Conservation (phyloP, 1,140 invertebrate genomes). For the silkworm (Bombyx mori) region ASM3026992v2 NC_085113.1:1977501-1978000, state of each 20-base stretch:
- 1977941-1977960: too few species aligned
- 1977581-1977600: background rate
- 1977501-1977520: constrained; percentile 7
- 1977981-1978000: too few species aligned
- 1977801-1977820: background rate
- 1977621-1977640: background rate
- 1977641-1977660: constrained; percentile 1
- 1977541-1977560: constrained; percentile 10
- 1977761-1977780: background rate
- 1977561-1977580: constrained; percentile 4
- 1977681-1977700: constrained; percentile 3
- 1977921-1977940: too few species aligned
- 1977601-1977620: background rate
- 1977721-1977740: background rate
- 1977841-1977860: too few species aligned
- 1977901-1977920: too few species aligned
- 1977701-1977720: constrained; percentile 3
- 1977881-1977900: too few species aligned
- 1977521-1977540: constrained; percentile 13
- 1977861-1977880: too few species aligned
- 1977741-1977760: background rate
- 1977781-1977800: background rate
- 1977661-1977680: constrained; percentile 6
- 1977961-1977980: too few species aligned
- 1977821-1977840: too few species aligned